A percentile compares a stretch with the other conserved stretches of the same genome.
Evolutionary conservation across 2,797 vertebrate genomes (phyloP).

Genomic region (Menidia menidia): DNA sequence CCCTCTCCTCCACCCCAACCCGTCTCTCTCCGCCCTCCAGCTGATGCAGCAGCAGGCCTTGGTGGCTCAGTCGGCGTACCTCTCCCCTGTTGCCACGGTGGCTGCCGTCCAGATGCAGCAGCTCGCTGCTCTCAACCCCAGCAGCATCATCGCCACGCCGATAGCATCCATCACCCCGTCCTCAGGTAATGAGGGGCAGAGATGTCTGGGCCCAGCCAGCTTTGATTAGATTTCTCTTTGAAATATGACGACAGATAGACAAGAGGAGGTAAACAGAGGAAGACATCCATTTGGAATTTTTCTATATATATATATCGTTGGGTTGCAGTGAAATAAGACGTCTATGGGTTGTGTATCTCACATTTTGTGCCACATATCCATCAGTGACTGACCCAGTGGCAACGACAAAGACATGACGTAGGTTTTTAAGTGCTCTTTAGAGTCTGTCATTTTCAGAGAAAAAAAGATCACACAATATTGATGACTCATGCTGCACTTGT

Average conservation of each 20-base stretch:
- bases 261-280: slow-evolving; percentile 49
- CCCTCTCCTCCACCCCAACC: background rate
- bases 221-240: slow-evolving; percentile 72
- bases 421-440: background rate
- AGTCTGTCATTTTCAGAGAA: background rate
- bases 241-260: slow-evolving; percentile 69
- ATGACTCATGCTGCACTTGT: background rate
- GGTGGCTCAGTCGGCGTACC: slow-evolving; percentile 95
- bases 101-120: slow-evolving; percentile 96
- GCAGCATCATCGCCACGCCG: slow-evolving; percentile 92
- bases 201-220: slow-evolving; percentile 56
- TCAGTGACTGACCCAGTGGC: background rate
- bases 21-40: slow-evolving; percentile 64
- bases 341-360: background rate
- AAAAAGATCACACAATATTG: background rate
- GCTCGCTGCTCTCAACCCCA: slow-evolving; percentile 92
- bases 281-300: slow-evolving; percentile 39
- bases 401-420: background rate
- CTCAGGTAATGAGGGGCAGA: slow-evolving; percentile 79
- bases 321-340: background rate
- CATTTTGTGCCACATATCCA: background rate
- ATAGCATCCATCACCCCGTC: slow-evolving; percentile 85
- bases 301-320: background rate
- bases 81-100: slow-evolving; percentile 95
- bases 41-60: slow-evolving; percentile 96